Evolutionary conservation across 2,888 invertebrate genomes (phyloP).

Genomic region (Xestia ashworthii): DNA sequence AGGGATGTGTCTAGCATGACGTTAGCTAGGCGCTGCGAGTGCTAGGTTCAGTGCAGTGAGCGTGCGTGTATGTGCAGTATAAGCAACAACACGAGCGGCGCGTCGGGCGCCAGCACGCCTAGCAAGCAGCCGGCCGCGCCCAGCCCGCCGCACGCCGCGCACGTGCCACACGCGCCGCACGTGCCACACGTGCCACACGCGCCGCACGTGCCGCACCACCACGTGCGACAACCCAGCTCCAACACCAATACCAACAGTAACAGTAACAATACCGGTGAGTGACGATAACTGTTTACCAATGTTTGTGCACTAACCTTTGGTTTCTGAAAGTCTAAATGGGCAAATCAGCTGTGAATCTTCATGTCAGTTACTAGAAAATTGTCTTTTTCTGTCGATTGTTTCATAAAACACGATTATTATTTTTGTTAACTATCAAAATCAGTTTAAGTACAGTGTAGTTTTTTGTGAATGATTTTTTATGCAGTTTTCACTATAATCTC

Average conservation of each 20-base stretch:
- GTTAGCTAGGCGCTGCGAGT: not conserved
- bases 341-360: not conserved
- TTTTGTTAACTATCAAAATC: not conserved
- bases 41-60: constrained; percentile 23
- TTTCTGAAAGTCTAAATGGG: not conserved
- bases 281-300: not conserved
- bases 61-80: constrained; percentile 75
- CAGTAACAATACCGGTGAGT: constrained; percentile 47
- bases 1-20: constrained; percentile 31
- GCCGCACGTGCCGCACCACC: constrained; percentile 56
- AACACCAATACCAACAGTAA: constrained; percentile 72
- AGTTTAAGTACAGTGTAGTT: not conserved
- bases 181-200: constrained; percentile 19
- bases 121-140: constrained; percentile 79
- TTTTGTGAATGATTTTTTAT: not conserved
- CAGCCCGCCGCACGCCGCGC: constrained; percentile 70
- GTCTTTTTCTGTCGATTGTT: not conserved
- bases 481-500: not conserved
- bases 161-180: constrained; percentile 20
- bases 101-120: constrained; percentile 84
- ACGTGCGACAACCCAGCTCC: constrained; percentile 64
- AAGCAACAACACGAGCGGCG: constrained; percentile 76
- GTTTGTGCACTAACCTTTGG: not conserved
- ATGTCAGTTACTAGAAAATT: not conserved
- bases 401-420: not conserved